These are phyloP conservation scores for Centropus unirufus DNA, from an alignment of 2,113 vertebrate species.

Conservation along the genomic window DNA sequence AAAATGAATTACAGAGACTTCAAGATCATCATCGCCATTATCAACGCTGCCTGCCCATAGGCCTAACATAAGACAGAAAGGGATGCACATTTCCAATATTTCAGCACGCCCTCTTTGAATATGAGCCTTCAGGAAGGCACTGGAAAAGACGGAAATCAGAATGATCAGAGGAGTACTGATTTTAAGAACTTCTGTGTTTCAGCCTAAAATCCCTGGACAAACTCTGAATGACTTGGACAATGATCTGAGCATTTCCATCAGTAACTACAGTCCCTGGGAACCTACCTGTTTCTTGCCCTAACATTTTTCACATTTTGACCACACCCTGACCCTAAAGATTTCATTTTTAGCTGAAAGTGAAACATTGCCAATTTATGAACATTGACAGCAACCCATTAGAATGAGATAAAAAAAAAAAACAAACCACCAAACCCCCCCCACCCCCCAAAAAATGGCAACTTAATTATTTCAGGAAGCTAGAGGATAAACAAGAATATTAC, in stretches of 20 bases:
- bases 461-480: not conserved
- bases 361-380: not conserved
- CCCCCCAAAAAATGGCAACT: not conserved
- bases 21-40: constrained; percentile 12
- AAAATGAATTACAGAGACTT: constrained; percentile 22
- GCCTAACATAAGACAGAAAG: not conserved
- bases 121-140: not conserved
- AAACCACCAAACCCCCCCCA: not conserved
- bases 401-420: not conserved
- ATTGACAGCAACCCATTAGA: not conserved
- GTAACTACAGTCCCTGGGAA: not conserved
- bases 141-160: not conserved
- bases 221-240: not conserved
- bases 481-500: not conserved
- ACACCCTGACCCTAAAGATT: not conserved
- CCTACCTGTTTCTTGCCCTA: not conserved
- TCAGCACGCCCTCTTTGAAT: not conserved
- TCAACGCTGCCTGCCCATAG: not conserved
- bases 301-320: not conserved
- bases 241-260: not conserved
- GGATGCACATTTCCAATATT: not conserved
- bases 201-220: not conserved
- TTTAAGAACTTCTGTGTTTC: not conserved
- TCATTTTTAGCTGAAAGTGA: not conserved
- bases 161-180: not conserved